Base-by-base conservation (phyloP, 2,113 vertebrate species). In the Sinocyclocheilus grahami region DNA sequence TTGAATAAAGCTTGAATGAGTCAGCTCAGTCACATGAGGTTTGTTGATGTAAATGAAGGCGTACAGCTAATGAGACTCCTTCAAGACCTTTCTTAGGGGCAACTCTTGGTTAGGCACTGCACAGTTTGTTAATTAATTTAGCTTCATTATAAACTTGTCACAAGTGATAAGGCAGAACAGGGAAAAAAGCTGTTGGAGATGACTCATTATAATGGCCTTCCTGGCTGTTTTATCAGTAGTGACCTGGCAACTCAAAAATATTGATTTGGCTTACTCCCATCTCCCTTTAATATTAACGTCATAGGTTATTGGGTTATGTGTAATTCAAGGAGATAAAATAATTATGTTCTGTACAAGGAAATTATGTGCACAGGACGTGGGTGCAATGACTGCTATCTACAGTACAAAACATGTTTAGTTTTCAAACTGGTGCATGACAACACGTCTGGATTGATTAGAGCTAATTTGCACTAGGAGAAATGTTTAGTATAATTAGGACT, bases 101-200 rank as follows among this genome's bases (percentile, higher is more conserved):
- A 30, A 10, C 46, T 30, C 46, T 58, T 33, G 69, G 69, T 72
- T 30, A 37, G 69, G 27, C 27, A 55, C 75, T 13, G 11, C 72
- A 22, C 53, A 46, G 79, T 82, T 51, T 13, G 16, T 51, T 30
- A 16, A 69, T 82, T 82, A 14, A 78, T 78, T 78, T 78, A 27
- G 48, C 16, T 51, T 46, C 9, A 20, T 48, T 48, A 48, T 51
- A 33, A 78, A 78, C 48, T 76, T 75, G 72, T 48, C 11, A 67
- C 7, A 39, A 4, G 20, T 79, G 27, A 60, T 11, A n/a, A 60
- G 18, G 5, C 22, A 63, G 58, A 80, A 80, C 22, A 63, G 12
- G 5, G 9, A 20, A 18, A 82, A 24, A 30, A 48, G 48, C 11
- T 71, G 16, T 14, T 58, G 48, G 67, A 39, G 27, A 55, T 51